phyloP scores from a whole-genome alignment of 2,888 invertebrate species.

The Latheticus oryzae region DNA sequence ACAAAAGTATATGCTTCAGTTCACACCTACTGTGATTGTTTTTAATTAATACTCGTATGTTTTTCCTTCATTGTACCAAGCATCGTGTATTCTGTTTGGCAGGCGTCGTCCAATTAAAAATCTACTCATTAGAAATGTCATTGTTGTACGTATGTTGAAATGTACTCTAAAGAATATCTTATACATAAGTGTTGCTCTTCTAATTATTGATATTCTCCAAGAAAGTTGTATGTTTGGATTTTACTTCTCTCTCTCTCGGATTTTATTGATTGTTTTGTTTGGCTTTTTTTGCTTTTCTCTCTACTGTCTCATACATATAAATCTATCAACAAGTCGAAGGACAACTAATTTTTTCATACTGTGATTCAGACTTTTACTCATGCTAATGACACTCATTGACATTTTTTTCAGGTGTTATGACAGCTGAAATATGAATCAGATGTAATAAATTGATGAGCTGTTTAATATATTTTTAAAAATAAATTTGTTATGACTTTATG shows the following conservation, averaged over 20 bases:
- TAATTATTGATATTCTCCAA: constrained; percentile 34
- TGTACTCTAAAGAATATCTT: constrained; percentile 28
- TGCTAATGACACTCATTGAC: not conserved
- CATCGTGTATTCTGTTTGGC: constrained; percentile 56
- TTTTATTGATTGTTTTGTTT: not conserved
- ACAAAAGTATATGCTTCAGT: constrained; percentile 18
- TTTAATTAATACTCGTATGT: constrained; percentile 25
- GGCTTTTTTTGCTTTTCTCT: constrained; percentile 3
- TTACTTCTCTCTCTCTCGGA: not conserved
- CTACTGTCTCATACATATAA: constrained; percentile 2
- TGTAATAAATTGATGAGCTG: no score
- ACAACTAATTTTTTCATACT: not conserved
- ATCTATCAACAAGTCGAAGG: not conserved
- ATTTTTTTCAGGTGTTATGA: constrained; percentile 9
- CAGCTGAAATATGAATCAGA: constrained; percentile 7
- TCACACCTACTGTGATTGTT: no score
- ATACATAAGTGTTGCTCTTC: constrained; percentile 31
- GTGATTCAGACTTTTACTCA: not conserved
- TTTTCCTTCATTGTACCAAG: constrained; percentile 4
- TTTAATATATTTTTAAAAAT: no score
- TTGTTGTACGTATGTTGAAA: constrained; percentile 26
- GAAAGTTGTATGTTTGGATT: constrained; percentile 7
- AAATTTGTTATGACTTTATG: no score
- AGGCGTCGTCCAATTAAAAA: constrained; percentile 59
- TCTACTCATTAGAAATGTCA: constrained; percentile 55